Base-by-base conservation (phyloP, 2,888 invertebrate species). In the Graphium colonna region DNA sequence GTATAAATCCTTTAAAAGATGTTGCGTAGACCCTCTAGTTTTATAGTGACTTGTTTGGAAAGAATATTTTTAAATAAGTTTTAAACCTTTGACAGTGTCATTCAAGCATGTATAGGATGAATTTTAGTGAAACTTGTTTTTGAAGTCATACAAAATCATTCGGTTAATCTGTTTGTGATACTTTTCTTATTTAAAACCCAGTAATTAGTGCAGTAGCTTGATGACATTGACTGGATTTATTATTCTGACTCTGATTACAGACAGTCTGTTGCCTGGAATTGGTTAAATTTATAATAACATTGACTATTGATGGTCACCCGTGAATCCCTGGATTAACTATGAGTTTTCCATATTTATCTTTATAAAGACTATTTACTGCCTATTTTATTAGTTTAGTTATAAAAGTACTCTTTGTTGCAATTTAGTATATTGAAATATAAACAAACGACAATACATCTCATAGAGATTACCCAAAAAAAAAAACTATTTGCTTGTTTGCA, bases 11-110 rank as follows among this genome's bases (percentile, higher is more conserved):
- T 75, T 68, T 72, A 75, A 82, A 78, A 81, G 77, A 74, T 77
- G 77, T 79, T 48, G 48, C 7, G 77, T 80, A 82, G 78, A 79
- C 71, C 72, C 72, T 73, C 74, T 84, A 82, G 82, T 80, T 80
- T 79, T 80, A 69, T 84, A 83, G 82, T 75, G 64, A 76, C 71
- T 78, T 77, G 72, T 84, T 85, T 82, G 79, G 79, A 79, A 76
- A 68, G 67, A 77, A 73, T 80, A 82, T 84, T 83, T 84, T 85
- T 79, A 78, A 85, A 82, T 86, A 87, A 88, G 87, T 84, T 87
- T 85, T 83, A 86, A 86, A 77, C 73, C 73, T 72, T 80, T 79
- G 82, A 86, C 82, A 78, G 69, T 77, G 73, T 79, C 72, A 73
- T 73, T 71, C 66, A 74, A 77, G 77, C 73, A 72, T 84, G 78